Conservation (phyloP, 2,113 vertebrate species). For the Phycodurus eques region DNA sequence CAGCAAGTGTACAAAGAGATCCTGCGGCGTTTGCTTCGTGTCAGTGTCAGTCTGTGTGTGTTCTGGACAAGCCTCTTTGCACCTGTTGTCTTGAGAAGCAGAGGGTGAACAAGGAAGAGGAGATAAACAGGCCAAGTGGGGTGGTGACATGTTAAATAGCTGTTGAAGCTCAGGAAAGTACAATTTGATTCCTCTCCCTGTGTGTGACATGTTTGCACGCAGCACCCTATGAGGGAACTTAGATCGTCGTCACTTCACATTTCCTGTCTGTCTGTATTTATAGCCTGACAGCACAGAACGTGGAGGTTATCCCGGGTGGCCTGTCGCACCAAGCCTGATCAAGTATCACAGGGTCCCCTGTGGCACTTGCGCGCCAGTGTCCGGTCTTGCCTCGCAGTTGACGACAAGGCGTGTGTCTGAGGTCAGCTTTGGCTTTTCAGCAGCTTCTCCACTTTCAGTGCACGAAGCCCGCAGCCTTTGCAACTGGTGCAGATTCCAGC, state of each 20-base stretch:
- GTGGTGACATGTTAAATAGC: slow-evolving; percentile 10
- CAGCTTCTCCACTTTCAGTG: slow-evolving; percentile 72
- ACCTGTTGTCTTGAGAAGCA: slow-evolving; percentile 63
- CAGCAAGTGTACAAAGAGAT: too few species aligned
- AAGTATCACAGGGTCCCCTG: slow-evolving; percentile 66
- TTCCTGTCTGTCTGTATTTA: slow-evolving; percentile 59
- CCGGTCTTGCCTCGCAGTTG: slow-evolving; percentile 66
- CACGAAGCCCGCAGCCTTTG: slow-evolving; percentile 57
- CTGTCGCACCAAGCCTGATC: slow-evolving; percentile 51
- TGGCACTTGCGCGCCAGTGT: slow-evolving; percentile 34
- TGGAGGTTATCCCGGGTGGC: slow-evolving; percentile 51
- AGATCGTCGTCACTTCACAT: slow-evolving; percentile 17
- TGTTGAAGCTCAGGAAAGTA: slow-evolving; percentile 34
- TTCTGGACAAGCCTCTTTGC: slow-evolving; percentile 48
- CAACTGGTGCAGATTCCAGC: slow-evolving; percentile 70
- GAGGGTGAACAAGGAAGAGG: slow-evolving; percentile 26
- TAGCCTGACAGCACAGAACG: slow-evolving; percentile 46
- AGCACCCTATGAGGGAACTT: background rate
- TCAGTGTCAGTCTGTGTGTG: slow-evolving; percentile 21
- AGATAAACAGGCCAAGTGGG: slow-evolving; percentile 22
- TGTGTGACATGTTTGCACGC: slow-evolving; percentile 7
- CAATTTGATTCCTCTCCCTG: background rate
- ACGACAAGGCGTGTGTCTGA: slow-evolving; percentile 66
- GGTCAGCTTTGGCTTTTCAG: slow-evolving; percentile 75
- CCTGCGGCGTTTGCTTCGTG: background rate